phyloP scores from a whole-genome alignment of 1,140 invertebrate species.

The Leguminivora glycinivorella region DNA sequence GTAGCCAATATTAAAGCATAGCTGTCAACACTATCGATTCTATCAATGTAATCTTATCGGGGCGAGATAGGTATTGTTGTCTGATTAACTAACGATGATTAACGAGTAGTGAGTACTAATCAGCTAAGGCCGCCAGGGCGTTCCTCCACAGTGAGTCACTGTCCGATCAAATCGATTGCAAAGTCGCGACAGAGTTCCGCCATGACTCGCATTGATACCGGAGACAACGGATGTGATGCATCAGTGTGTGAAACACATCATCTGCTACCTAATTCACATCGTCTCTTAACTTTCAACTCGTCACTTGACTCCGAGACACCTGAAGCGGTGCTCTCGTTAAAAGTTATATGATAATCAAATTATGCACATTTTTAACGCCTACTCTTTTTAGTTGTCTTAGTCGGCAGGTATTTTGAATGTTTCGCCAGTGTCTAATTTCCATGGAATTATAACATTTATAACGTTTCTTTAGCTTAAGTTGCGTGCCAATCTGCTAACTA shows the following conservation, averaged over 20 bases:
- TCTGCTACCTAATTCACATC: slow-evolving; percentile 12
- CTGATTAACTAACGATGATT: slow-evolving; percentile 62
- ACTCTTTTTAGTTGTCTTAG: neutral
- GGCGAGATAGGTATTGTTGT: slow-evolving; percentile 46
- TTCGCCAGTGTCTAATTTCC: too few species aligned
- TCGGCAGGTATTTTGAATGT: too few species aligned
- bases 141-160: slow-evolving; percentile 64
- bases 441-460: too few species aligned
- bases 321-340: neutral
- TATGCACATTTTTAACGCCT: neutral
- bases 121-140: slow-evolving; percentile 58
- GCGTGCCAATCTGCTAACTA: too few species aligned
- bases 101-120: slow-evolving; percentile 64
- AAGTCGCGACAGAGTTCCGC: slow-evolving; percentile 55
- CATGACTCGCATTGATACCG: slow-evolving; percentile 45
- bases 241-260: slow-evolving; percentile 51
- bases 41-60: slow-evolving; percentile 52
- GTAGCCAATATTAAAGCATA: slow-evolving; percentile 5
- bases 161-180: slow-evolving; percentile 48
- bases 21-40: slow-evolving; percentile 33
- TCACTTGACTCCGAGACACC: neutral
- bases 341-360: neutral
- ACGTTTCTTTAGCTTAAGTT: too few species aligned
- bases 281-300: neutral
- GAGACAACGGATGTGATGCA: slow-evolving; percentile 53